Conservation (phyloP, 92 coral and sea anemone species). For the Zoanthus sansibaricus region DNA sequence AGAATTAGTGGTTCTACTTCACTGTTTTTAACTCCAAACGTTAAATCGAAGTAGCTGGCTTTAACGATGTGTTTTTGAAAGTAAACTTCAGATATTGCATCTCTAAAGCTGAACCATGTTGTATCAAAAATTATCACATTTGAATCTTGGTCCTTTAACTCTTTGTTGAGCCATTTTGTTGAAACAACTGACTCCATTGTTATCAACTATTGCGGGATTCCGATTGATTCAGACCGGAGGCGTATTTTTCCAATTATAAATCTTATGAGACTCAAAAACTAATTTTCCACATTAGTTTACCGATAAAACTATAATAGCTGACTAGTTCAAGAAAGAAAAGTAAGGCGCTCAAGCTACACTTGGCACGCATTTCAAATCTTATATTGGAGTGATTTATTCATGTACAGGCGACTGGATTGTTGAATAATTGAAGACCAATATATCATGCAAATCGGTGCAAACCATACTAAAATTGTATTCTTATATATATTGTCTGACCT, state of each 20-base stretch:
- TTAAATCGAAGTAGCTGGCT: slow-evolving; percentile 72
- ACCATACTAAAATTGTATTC: not conserved
- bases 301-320: not conserved
- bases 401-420: not conserved
- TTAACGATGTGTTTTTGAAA: slow-evolving; percentile 64
- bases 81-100: slow-evolving; percentile 67
- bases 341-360: not conserved
- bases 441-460: slow-evolving; percentile 1
- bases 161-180: slow-evolving; percentile 71
- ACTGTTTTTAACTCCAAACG: slow-evolving; percentile 61
- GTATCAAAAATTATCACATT: slow-evolving; percentile 68
- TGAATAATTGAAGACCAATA: slow-evolving; percentile 13
- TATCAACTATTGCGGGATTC: not conserved
- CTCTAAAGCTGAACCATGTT: slow-evolving; percentile 76
- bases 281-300: not conserved
- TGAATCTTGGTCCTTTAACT: slow-evolving; percentile 14
- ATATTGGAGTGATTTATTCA: not conserved
- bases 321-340: not conserved
- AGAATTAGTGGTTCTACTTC: slow-evolving; percentile 69
- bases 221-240: not conserved
- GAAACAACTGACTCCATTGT: slow-evolving; percentile 57
- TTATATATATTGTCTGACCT: not conserved
- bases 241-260: not conserved
- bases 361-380: not conserved
- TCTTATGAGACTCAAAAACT: not conserved